These are phyloP conservation scores for Acanthoscelides obtectus DNA, from an alignment of 2,888 invertebrate species.

Conservation along the genomic window DNA sequence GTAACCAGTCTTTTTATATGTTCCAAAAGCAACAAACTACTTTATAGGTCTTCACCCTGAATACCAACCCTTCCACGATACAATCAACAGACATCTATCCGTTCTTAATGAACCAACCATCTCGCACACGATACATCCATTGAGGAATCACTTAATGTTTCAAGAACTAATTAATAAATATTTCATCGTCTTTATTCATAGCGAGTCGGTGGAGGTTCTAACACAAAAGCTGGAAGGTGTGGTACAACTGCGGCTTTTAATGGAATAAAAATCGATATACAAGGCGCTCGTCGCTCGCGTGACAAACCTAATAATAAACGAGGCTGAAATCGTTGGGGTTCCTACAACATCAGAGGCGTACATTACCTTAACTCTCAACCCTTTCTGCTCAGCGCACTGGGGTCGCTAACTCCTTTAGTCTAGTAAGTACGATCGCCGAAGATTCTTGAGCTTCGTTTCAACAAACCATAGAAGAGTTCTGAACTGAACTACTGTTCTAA, in stretches of 20 bases:
- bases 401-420: too few species aligned
- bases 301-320: constrained; percentile 42
- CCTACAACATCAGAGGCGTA: background rate
- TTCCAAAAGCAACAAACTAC: too few species aligned
- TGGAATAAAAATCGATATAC: constrained; percentile 41
- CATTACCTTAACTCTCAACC: background rate
- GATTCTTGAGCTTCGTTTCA: too few species aligned
- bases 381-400: background rate
- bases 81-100: too few species aligned
- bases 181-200: background rate
- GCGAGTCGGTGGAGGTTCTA: constrained; percentile 5
- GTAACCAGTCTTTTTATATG: too few species aligned
- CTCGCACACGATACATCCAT: background rate
- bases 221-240: constrained; percentile 32
- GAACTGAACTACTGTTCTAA: too few species aligned
- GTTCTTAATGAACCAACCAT: background rate
- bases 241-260: constrained; percentile 33
- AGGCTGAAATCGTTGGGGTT: constrained; percentile 25
- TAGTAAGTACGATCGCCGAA: too few species aligned
- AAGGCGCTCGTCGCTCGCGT: constrained; percentile 40
- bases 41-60: too few species aligned
- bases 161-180: background rate
- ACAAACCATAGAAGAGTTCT: too few species aligned
- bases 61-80: too few species aligned
- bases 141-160: background rate